Evolutionary conservation across 1,140 invertebrate species (phyloP), one percentile per base, ranked within the genome.

Genomic region (Drosophila subpulchrella): DNA sequence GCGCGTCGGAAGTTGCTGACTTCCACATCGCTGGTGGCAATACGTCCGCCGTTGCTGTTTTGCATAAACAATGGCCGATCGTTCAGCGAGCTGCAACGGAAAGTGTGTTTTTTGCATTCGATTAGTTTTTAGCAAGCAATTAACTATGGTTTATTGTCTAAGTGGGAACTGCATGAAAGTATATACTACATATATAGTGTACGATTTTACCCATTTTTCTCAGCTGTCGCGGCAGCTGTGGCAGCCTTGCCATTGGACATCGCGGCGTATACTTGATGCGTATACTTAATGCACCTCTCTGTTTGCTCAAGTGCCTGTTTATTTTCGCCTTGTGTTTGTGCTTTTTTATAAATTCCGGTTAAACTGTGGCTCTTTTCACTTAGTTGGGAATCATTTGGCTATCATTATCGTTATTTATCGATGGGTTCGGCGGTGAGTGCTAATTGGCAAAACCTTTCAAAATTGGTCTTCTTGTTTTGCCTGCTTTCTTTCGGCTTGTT

Each of bases 1-100:
- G 94, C 93, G 63, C 93, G 91, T 44, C 93, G 92, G 61, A 94
- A 85, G 78, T 93, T 93, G 53, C 85, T 89, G 20, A 92, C 80
- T 81, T 92, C 89, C 61, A 91, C 84, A 55, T 89, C 73, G n/a
- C 27, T 48, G 6, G 67, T 60, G 20, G 90, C 81, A 63, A 77
- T 68, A 47, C 84, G 73, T 39, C 83, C 56, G 41, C 56, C 56
- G 60, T 48, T 67, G 47, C 74, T 78, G 58, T 91, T 90, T 81
- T 90, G 91, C 84, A 91, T 91, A 46, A 92, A 92, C 70, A 91
- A 86, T 67, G 86, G 91, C 54, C 84, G 90, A 78, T 91, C 88
- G 60, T 92, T 91, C 41, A 91, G 38, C 6, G 81, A 44, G 44
- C 91, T 91, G 76, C 17, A 63, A 59, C 11, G 47, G 63, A 46